Evolutionary conservation across 2,888 invertebrate genomes (phyloP).

Genomic region (Pterostichus madidus): DNA sequence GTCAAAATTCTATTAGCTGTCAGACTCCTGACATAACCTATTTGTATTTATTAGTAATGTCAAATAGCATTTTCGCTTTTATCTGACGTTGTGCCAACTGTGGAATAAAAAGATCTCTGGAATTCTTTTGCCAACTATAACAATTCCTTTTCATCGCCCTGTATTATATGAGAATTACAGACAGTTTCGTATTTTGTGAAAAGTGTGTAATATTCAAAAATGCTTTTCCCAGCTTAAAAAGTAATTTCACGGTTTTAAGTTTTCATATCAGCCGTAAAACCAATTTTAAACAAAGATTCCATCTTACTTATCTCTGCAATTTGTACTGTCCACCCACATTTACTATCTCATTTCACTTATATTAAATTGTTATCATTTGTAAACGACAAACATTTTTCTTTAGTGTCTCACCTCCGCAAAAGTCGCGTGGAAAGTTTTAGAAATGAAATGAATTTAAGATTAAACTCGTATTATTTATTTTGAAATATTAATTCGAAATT

Average conservation of each 20-base stretch:
- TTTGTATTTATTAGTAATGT: too few relatives aligned
- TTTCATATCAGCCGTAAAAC: conserved; percentile 33
- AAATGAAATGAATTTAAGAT: conserved; percentile 1
- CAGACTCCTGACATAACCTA: too few relatives aligned
- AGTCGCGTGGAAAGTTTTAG: not conserved
- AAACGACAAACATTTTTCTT: not conserved
- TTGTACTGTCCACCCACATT: conserved; percentile 10
- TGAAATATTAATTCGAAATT: conserved; percentile 15
- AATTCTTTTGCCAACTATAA: too few relatives aligned
- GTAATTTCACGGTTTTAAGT: conserved; percentile 27
- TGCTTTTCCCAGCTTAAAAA: conserved; percentile 8
- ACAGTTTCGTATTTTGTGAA: conserved; percentile 7
- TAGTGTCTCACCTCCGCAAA: not conserved
- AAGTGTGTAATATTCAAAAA: conserved; percentile 13
- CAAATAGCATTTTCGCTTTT: too few relatives aligned
- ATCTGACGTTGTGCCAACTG: too few relatives aligned
- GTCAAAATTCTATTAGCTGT: too few relatives aligned
- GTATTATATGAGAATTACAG: not conserved
- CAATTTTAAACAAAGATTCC: conserved; percentile 17
- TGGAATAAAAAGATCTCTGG: too few relatives aligned
- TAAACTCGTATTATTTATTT: conserved; percentile 9
- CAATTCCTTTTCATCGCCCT: too few relatives aligned
- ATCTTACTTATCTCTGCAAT: not conserved
- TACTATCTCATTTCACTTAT: conserved; percentile 22
- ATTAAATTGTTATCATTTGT: not conserved